These are phyloP conservation scores for Heteromormyrus szaboi DNA, from an alignment of 2,797 vertebrate species.

Conservation along the genomic window DNA sequence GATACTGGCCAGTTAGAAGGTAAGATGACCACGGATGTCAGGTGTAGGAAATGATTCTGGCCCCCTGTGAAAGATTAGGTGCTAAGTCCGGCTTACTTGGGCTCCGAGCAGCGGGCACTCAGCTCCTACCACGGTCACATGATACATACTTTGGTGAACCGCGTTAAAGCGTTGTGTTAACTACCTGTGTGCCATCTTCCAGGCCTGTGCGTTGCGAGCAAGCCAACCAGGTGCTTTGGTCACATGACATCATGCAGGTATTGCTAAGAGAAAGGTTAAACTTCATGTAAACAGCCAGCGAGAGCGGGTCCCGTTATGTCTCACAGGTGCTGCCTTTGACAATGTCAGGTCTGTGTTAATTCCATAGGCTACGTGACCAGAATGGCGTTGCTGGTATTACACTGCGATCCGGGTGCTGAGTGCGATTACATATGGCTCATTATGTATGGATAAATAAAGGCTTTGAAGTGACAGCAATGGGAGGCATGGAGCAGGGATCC, in stretches of 20 bases:
- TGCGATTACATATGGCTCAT: neutral
- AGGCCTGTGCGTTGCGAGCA: neutral
- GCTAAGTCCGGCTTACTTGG: neutral
- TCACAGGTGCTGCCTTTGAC: neutral
- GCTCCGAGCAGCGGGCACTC: neutral
- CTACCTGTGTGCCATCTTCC: neutral
- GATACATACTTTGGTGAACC: neutral
- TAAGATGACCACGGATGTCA: neutral
- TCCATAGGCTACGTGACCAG: neutral
- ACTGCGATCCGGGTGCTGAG: neutral
- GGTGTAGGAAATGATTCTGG: neutral
- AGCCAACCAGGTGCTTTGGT: neutral
- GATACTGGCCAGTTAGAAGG: neutral
- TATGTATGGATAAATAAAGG: neutral
- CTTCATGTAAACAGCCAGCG: neutral
- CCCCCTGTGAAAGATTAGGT: neutral
- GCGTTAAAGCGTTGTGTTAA: neutral
- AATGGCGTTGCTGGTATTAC: neutral
- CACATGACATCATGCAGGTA: neutral
- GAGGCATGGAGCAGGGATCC: neutral
- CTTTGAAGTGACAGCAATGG: neutral
- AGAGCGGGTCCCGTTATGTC: neutral
- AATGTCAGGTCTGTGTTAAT: neutral
- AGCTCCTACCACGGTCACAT: neutral
- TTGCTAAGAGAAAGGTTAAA: neutral